Conservation (phyloP, 1,140 invertebrate genomes). For the Bombus pascuorum region DNA sequence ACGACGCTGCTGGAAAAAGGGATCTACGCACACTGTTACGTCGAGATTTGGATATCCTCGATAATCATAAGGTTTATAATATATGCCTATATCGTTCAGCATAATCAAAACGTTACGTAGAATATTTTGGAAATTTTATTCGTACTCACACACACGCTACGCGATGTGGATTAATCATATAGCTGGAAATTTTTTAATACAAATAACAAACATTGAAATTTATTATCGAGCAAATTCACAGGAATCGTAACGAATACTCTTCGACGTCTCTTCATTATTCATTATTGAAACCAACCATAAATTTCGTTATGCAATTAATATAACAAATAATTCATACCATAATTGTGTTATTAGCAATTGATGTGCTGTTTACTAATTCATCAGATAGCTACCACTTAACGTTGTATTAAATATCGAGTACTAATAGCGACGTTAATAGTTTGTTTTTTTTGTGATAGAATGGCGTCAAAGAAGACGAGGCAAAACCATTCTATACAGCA, state of each 20-base stretch:
- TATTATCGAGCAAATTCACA: slow-evolving; percentile 6
- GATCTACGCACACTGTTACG: slow-evolving; percentile 53
- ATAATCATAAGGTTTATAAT: slow-evolving; percentile 44
- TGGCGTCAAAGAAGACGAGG: slow-evolving; percentile 79
- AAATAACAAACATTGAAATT: neutral
- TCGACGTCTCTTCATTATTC: slow-evolving; percentile 22
- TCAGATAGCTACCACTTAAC: neutral
- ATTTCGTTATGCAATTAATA: slow-evolving; percentile 43
- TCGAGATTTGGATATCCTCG: slow-evolving; percentile 41
- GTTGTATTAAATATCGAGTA: neutral
- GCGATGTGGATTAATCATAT: neutral
- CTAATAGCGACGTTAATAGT: neutral
- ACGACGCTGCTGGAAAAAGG: slow-evolving; percentile 70
- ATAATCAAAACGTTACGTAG: neutral
- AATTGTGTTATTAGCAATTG: slow-evolving; percentile 29
- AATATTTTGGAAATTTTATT: slow-evolving; percentile 1
- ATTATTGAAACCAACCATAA: slow-evolving; percentile 1
- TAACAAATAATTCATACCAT: slow-evolving; percentile 16
- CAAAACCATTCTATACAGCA: slow-evolving; percentile 81
- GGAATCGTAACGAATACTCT: neutral
- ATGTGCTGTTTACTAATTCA: slow-evolving; percentile 21
- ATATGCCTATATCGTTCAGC: neutral
- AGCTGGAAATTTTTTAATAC: neutral
- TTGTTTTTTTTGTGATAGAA: slow-evolving; percentile 61
- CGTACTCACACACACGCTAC: neutral